Conservation (phyloP, 1,140 invertebrate species). For the Drosophila ambigua region DNA sequence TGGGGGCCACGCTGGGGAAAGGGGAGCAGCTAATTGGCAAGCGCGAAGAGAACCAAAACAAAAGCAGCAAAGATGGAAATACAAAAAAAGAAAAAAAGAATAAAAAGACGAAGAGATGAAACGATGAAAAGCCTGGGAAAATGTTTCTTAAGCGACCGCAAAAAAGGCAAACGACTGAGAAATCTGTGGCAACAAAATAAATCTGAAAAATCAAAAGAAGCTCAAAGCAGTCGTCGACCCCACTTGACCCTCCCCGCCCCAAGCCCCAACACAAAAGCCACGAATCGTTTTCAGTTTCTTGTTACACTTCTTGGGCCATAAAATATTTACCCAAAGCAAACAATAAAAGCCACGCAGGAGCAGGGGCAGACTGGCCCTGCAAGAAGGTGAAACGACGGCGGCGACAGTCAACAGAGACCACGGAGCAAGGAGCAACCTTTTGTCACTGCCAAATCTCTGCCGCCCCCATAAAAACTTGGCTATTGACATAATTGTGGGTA, state of each 20-base stretch:
- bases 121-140: constrained; percentile 18
- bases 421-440: constrained; percentile 36
- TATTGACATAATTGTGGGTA: constrained; percentile 78
- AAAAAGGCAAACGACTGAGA: constrained; percentile 30
- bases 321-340: constrained; percentile 66
- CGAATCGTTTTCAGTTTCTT: constrained; percentile 65
- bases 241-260: constrained; percentile 73
- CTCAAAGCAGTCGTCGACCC: constrained; percentile 39
- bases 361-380: too few relatives aligned
- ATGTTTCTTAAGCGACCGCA: constrained; percentile 62
- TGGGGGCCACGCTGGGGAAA: constrained; percentile 1
- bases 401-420: neutral
- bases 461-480: constrained; percentile 39
- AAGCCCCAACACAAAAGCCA: constrained; percentile 46
- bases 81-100: constrained; percentile 13
- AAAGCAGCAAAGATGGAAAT: constrained; percentile 11
- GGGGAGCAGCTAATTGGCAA: constrained; percentile 57
- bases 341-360: constrained; percentile 34
- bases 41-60: constrained; percentile 58
- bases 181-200: constrained; percentile 28
- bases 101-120: constrained; percentile 15
- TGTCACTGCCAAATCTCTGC: constrained; percentile 48
- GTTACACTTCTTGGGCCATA: constrained; percentile 60
- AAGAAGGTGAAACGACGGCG: constrained; percentile 13
- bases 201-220: constrained; percentile 56